Base-by-base conservation (phyloP, 2,113 vertebrate genomes). In the Lynx canadensis region DNA sequence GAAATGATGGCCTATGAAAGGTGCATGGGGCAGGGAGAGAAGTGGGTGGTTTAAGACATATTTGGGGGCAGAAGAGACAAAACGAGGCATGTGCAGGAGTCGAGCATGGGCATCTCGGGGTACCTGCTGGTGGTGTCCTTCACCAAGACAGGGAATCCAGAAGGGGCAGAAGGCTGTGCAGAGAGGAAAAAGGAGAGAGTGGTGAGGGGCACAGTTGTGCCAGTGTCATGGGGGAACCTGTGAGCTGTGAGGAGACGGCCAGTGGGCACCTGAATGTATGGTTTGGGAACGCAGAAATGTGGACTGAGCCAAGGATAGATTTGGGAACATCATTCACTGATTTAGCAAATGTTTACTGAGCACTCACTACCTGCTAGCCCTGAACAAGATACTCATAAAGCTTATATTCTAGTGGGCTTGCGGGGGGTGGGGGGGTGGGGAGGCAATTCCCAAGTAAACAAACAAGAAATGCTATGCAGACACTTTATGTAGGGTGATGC, bases 371-470 rank as follows among this genome's bases (percentile, higher is more conserved):
- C 89, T 4, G 16, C 15, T 45, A 65, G 73, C 60, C 36, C 69
- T 69, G 73, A 73, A 91, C 18, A 95, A 81, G 60, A 89, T 8
- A 78, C 74, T 86, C 36, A n/a, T 16, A 45, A 73, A 86, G 79
- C 74, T 78, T 36, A 95, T 5, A 27, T 86, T 96, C 55, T 86
- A 68, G 36, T 21, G 66, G 29, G 80, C 63, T 4, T 50, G 4
- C 0, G n/a, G 25, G 55, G 23, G 23, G 78, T 19, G 21, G 65
- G 81, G n/a, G 25, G 41, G 23, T 13, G 81, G 65, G 81, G 65
- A 84, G 89, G 76, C 1, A 63, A 33, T 15, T 78, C 36, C 36
- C 41, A 60, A 63, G 45, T 21, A 50, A 57, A 74, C 27, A 66
- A 79, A 29, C 3, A 82, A 73, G 52, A 79, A 55, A 85, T 5